Evolutionary conservation across 2,888 invertebrate species (phyloP).

Genomic region (Smittia aterrima): DNA sequence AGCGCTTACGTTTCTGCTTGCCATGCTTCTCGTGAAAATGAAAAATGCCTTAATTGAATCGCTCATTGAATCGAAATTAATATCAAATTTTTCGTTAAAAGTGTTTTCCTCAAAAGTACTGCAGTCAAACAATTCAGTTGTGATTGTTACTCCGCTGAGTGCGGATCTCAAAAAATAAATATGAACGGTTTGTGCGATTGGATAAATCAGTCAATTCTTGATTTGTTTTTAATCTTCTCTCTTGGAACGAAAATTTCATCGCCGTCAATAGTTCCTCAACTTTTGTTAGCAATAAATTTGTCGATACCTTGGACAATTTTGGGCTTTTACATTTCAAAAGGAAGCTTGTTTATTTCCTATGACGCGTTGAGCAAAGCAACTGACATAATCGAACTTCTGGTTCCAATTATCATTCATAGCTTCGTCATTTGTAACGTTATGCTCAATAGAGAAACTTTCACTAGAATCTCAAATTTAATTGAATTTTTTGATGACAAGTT

Average conservation of each 20-base stretch:
- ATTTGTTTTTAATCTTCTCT: background rate
- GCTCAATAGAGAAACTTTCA: background rate
- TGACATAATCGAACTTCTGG: conserved; percentile 7
- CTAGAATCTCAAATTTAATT: background rate
- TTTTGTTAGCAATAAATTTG: background rate
- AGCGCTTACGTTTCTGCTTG: too few species aligned
- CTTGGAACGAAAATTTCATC: background rate
- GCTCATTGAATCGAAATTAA: too few species aligned
- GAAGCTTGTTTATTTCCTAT: background rate
- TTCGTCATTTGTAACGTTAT: background rate
- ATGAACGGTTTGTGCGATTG: background rate
- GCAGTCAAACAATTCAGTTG: too few species aligned
- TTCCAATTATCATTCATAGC: background rate
- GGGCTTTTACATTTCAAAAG: background rate
- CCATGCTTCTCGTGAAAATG: too few species aligned
- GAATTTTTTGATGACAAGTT: background rate
- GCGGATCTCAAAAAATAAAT: background rate
- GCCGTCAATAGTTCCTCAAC: background rate
- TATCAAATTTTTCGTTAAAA: too few species aligned
- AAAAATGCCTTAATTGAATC: too few species aligned
- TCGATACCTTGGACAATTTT: background rate
- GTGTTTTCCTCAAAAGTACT: too few species aligned
- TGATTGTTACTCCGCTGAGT: too few species aligned
- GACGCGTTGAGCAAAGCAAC: conserved; percentile 28
- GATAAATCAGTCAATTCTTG: background rate